Evolutionary conservation across 2,113 vertebrate genomes (phyloP), one percentile per base, ranked within the genome.

Genomic region (Cyprinodon tularosa): DNA sequence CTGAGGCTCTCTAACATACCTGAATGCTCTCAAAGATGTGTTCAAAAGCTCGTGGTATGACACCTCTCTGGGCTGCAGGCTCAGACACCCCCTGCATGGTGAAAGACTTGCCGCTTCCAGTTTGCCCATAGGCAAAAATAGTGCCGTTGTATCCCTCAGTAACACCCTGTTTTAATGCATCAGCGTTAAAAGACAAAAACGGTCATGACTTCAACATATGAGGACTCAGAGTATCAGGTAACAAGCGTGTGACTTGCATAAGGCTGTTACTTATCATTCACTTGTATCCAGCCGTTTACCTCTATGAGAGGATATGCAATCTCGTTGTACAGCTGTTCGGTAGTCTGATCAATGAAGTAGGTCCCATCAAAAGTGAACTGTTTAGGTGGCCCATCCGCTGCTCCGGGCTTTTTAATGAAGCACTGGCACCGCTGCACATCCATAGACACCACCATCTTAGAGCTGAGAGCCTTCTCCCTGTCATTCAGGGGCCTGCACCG

Each of bases 71-170:
- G 1, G 88, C 57, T 4, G 94, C 69, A 0, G 95, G 95, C 37
- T 95, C 91, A 0, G 71, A 9, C 37, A 94, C 87, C 6, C 96
- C 97, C 89, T 97, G 96, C 96, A 96, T 97, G 84, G 96, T 97
- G 86, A 96, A 97, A 3, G 96, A 97, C 68, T 98, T 97, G 12
- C 96, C 96, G 0, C 97, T 98, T 88, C 97, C 97, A 0, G 96
- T 96, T 91, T 98, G 98, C 70, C 96, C 94, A 0, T 96, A 96
- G 29, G 96, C 96, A 90, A 97, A 97, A 74, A 97, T 96, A n/a
- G 96, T 97, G 47, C 96, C 96, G 0, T 97, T 98, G 92, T 96
- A 97, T 74, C 96, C 96, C 71, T 97, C 96, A 0, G 95, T 96
- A 88, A 97, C 95, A 0, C 96, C 95, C 97, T 98, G 86, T 4